Evolutionary conservation across 2,888 invertebrate genomes (phyloP), one percentile per base, ranked within the genome.

Genomic region (Tryphoninae sp.): DNA sequence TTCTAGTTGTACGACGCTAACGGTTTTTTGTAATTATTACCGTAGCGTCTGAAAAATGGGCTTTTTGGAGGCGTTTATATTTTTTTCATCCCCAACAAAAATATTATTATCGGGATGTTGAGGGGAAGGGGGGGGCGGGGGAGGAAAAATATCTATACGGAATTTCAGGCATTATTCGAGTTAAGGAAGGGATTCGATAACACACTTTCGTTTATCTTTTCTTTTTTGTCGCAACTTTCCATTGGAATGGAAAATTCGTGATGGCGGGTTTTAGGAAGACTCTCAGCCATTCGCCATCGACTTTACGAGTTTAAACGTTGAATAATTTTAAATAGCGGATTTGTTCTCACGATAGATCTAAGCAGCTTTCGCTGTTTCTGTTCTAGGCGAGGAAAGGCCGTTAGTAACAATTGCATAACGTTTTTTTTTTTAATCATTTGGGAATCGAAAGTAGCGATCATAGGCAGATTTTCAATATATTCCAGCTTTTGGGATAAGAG

Each of bases 261-360:
- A 78, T 65, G 59, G 33, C 19, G 71, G 19, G 49, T 19, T 58
- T 58, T 73, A 79, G 82, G 82, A 82, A 79, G 79, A 77, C 76
- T 53, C 68, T 76, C 76, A 68, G 76, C 62, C 72, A 58, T 13
- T 82, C 76, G 76, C 76, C 65, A 49, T 75, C 76, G 67, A 55
- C 51, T 68, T 19, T 40, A 19, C 33, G 33, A 33, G 33, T 33
- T 33, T 33, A 6, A 33, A 6, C 33, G 33, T 33, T 33, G 33
- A 40, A 19, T 58, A 23, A 26, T 7, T 59, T 59, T 59, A 9
- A 71, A 33, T 45, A 58, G 59, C 51, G 55, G 33, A 42, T 45
- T 61, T 73, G 51, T 61, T 73, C 42, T 13, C 19, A 55, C 71
- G 78, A 73, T 42, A 58, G 26, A 73, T 78, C 72, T 67, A 72